Base-by-base conservation (phyloP, 2,888 invertebrate genomes). In the Perdita meconis region DNA sequence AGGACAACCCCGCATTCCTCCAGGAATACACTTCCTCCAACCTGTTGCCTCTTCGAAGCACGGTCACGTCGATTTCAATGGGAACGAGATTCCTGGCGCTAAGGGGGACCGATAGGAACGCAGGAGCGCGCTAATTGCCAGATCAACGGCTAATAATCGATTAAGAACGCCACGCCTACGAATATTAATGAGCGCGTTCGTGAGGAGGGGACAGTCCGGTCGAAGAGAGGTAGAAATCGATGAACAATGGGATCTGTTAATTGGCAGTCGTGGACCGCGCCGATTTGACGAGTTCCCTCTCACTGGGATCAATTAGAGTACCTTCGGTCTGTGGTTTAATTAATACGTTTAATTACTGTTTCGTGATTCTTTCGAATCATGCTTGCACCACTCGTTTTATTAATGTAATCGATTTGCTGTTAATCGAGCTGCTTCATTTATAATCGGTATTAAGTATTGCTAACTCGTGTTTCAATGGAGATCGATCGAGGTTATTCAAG, bases 191-290 rank as follows among this genome's bases (percentile, higher is more conserved):
- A 70, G 40, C 26, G n/a, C 36, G 38, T 44, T 38, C 26, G 44
- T 34, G 44, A 5, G 36, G 50, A 38, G 42, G 30, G 61, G 60
- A 61, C 57, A 61, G 47, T 50, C 38, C 24, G 34, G 77, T 19
- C 73, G 63, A 60, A 53, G 51, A 61, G 30, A 63, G 44, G 47
- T 24, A 44, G 53, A 13, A 24, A 24, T 10, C 64, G 70, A 60
- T 69, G 66, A 66, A 74, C 82, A 81, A 79, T 72, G 64, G 67
- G 71, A 64, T 82, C 69, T 82, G 76, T 82, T 82, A 82, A 82
- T 82, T 61, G 77, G 38, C 65, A 42, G 71, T 68, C 57, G 30
- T n/a, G n/a, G 60, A 60, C 64, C 44, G 68, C 63, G 63, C 53
- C 66, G 56, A 70, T 77, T 72, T 65, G 64, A 64, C 67, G 67